phyloP scores from a whole-genome alignment of 2,797 vertebrate species.

The Oceanodroma leucorhoa region DNA sequence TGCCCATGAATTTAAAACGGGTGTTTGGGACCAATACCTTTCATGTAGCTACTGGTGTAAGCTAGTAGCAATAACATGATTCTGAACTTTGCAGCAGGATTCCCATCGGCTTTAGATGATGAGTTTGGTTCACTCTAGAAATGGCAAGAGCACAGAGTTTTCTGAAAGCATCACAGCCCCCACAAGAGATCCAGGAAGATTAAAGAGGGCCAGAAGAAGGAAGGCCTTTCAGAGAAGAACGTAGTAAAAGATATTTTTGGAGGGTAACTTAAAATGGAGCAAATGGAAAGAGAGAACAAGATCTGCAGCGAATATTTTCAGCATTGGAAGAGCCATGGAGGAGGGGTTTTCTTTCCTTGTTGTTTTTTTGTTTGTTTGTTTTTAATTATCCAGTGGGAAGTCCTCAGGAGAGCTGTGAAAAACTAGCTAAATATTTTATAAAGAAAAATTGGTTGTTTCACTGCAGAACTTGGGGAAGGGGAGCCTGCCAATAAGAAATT shows the following conservation, averaged over 20 bases:
- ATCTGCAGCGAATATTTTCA: not conserved
- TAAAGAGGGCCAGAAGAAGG: not conserved
- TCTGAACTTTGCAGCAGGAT: not conserved
- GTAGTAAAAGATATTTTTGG: not conserved
- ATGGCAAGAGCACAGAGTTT: not conserved
- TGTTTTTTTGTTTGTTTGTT: rapidly evolving
- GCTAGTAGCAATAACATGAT: not conserved
- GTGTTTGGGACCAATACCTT: not conserved
- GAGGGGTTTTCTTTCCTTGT: not conserved
- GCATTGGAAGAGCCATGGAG: not conserved
- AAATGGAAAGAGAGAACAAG: not conserved
- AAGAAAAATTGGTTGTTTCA: not conserved
- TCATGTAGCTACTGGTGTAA: not conserved
- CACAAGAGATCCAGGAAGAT: not conserved
- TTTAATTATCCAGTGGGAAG: not conserved
- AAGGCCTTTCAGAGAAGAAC: not conserved
- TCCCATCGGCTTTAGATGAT: not conserved
- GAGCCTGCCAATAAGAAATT: not conserved
- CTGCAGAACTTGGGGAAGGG: not conserved
- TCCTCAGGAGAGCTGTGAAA: not conserved
- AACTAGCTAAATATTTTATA: not conserved
- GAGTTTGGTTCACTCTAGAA: not conserved
- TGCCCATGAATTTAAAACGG: not conserved
- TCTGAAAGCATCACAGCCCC: not conserved
- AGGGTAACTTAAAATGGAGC: not conserved